These are phyloP conservation scores for Phyllostomus discolor DNA, from an alignment of 2,113 vertebrate species.

Conservation along the genomic window DNA sequence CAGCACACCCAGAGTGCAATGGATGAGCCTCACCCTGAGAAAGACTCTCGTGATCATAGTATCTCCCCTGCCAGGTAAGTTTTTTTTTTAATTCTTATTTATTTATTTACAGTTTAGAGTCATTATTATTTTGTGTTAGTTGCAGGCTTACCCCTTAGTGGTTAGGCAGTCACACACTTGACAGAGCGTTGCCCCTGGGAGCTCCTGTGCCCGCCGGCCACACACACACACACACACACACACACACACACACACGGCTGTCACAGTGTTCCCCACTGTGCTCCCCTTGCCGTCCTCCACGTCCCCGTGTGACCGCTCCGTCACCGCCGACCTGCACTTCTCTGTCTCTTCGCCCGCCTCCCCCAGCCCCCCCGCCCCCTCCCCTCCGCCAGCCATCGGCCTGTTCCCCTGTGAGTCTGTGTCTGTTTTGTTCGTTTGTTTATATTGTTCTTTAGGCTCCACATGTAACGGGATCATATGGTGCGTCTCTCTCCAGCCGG, in stretches of 20 bases:
- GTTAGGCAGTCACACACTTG: not conserved
- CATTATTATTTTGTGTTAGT: not conserved
- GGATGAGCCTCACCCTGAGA: no score
- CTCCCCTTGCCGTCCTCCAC: not conserved
- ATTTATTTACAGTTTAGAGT: not conserved
- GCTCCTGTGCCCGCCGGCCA: no score
- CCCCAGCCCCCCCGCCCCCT: not conserved
- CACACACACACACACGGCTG: no score
- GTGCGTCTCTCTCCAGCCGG: no score
- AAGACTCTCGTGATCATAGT: no score
- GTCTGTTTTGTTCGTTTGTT: not conserved
- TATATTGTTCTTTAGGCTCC: not conserved
- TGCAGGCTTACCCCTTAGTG: not conserved
- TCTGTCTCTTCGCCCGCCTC: not conserved
- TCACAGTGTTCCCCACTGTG: no score
- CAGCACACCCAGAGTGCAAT: no score
- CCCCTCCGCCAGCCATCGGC: not conserved
- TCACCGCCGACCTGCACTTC: not conserved
- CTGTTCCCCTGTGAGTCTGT: not conserved
- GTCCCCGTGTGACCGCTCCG: not conserved
- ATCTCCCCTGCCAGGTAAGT: no score
- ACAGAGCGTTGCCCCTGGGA: not conserved
- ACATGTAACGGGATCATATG: not conserved
- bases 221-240: no score
- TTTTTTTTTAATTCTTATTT: not conserved